phyloP scores from a whole-genome alignment of 2,888 invertebrate species.

The Noctua janthe region DNA sequence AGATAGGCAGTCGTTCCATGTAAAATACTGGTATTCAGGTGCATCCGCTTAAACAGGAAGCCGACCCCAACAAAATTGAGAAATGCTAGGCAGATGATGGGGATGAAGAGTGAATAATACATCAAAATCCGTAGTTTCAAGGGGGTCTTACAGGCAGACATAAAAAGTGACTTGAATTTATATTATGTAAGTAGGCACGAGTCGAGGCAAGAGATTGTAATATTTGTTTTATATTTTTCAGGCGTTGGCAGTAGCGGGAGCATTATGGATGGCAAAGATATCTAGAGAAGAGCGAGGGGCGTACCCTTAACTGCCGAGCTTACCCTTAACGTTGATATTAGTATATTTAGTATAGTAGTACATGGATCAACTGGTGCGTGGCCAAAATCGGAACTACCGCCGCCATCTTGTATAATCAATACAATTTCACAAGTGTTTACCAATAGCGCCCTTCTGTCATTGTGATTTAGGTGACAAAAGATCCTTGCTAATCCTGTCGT shows the following conservation, averaged over 20 bases:
- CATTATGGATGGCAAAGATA: constrained; percentile 86
- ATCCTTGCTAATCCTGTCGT: too few relatives aligned
- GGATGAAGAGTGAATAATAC: too few relatives aligned
- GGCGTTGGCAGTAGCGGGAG: constrained; percentile 83
- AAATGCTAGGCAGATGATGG: too few relatives aligned
- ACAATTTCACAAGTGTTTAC: neutral
- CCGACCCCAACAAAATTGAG: too few relatives aligned
- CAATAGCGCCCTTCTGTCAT: neutral
- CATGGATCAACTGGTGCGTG: neutral
- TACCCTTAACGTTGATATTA: constrained; percentile 26
- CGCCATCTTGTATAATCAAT: neutral
- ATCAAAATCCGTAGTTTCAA: too few relatives aligned
- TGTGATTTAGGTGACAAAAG: neutral
- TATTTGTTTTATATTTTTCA: constrained; percentile 71
- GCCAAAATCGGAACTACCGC: neutral
- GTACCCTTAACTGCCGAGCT: constrained; percentile 69
- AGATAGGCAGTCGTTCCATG: too few relatives aligned
- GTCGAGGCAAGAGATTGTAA: neutral
- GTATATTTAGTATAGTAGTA: constrained; percentile 17
- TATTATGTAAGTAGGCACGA: neutral
- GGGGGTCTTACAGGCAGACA: too few relatives aligned
- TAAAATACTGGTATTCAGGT: too few relatives aligned
- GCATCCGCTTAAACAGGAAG: too few relatives aligned
- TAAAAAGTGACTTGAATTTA: too few relatives aligned
- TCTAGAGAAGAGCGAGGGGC: constrained; percentile 81